Conservation (phyloP, 2,113 vertebrate species). For the Tachysurus fulvidraco region DNA sequence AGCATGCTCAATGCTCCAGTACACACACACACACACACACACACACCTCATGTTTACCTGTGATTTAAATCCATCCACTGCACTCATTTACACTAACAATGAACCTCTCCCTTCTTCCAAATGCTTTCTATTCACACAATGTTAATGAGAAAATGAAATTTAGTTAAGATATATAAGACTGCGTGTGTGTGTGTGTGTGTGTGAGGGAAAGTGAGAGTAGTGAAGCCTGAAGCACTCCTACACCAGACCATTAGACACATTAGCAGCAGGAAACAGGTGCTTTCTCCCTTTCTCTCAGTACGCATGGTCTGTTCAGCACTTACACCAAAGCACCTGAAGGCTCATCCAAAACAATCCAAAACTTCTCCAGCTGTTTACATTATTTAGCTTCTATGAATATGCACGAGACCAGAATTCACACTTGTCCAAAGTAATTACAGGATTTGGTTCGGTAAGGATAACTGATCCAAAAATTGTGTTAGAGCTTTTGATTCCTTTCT, state of each 20-base stretch:
- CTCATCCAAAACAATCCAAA: not conserved
- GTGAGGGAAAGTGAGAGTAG: constrained; percentile 26
- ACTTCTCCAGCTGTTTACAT: not conserved
- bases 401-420: not conserved
- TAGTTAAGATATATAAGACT: not conserved
- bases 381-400: not conserved
- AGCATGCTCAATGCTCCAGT: not conserved
- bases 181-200: not conserved
- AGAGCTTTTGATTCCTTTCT: not conserved
- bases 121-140: not conserved
- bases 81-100: constrained; percentile 4
- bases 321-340: not conserved
- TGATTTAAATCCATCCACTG: not conserved
- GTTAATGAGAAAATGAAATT: not conserved
- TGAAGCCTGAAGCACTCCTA: constrained; percentile 19
- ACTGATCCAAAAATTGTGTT: not conserved
- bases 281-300: not conserved
- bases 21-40: not conserved
- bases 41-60: not conserved
- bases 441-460: not conserved
- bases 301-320: not conserved
- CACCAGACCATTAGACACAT: constrained; percentile 6
- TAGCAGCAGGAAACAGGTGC: constrained; percentile 44
- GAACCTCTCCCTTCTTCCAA: not conserved
- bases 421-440: not conserved